These are phyloP conservation scores for Nothura maculosa DNA, from an alignment of 2,797 vertebrate genomes.

Conservation along the genomic window DNA sequence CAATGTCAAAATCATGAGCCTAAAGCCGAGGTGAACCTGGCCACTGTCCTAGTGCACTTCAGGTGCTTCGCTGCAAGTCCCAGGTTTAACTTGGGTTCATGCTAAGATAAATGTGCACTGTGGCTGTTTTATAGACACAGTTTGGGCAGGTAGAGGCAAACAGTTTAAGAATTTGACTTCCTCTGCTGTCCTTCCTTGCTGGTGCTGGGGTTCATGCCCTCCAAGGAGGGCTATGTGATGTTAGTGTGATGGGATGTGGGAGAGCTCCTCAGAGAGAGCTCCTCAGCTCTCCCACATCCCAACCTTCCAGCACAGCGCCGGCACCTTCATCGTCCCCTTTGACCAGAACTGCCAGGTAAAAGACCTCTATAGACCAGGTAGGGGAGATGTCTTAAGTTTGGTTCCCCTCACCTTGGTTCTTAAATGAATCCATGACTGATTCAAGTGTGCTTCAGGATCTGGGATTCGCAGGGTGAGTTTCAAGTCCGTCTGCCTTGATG, in stretches of 20 bases:
- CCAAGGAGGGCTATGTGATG: not conserved
- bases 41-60: not conserved
- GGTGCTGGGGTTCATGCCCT: not conserved
- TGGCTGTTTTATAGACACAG: not conserved
- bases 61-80: not conserved
- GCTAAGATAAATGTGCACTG: not conserved
- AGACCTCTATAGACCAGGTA: too few species aligned
- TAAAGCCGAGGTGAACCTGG: not conserved
- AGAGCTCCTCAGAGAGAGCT: not conserved
- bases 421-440: rapidly evolving
- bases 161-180: not conserved
- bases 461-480: not conserved
- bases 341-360: not conserved
- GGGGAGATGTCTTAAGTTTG: not conserved
- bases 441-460: not conserved
- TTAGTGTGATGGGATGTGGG: not conserved
- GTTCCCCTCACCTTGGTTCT: not conserved
- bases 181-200: not conserved
- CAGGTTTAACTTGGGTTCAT: not conserved
- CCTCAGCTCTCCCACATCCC: too few species aligned
- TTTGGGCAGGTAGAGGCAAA: not conserved
- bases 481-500: not conserved
- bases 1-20: not conserved
- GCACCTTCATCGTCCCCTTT: not conserved
- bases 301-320: not conserved